A percentile compares a stretch with the other conserved stretches of the same genome.
Evolutionary conservation across 2,888 invertebrate genomes (phyloP).

Genomic region (Tachystola acroxantha): DNA sequence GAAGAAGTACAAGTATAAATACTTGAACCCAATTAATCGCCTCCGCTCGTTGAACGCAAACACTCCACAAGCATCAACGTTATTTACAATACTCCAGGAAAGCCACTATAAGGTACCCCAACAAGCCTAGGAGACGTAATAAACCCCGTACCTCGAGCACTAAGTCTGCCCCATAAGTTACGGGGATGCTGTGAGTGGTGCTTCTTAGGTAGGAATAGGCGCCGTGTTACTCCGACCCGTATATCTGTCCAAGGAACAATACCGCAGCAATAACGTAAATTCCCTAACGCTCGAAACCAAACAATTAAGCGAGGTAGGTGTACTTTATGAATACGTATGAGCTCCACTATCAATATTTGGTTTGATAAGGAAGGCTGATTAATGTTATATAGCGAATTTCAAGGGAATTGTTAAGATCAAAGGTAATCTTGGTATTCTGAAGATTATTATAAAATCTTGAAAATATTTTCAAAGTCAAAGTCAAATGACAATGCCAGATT

Average conservation of each 20-base stretch:
- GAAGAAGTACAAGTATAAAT: too few species aligned
- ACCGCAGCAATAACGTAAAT: slow-evolving; percentile 16
- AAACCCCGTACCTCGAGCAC: slow-evolving; percentile 8
- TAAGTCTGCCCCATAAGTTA: slow-evolving; percentile 27
- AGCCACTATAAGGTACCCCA: slow-evolving; percentile 9
- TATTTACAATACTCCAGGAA: slow-evolving; percentile 3
- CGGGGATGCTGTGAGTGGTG: slow-evolving; percentile 4
- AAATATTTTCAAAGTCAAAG: too few species aligned
- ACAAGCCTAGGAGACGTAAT: slow-evolving; percentile 15
- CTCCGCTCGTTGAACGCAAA: slow-evolving; percentile 1
- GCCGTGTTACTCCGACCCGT: slow-evolving; percentile 16
- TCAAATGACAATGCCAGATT: too few species aligned
- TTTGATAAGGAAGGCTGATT: slow-evolving; percentile 7
- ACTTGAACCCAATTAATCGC: too few species aligned
- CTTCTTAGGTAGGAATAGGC: slow-evolving; percentile 6
- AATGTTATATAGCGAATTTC: too few species aligned
- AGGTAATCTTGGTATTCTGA: too few species aligned
- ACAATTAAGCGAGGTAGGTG: slow-evolving; percentile 16
- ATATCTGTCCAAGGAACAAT: slow-evolving; percentile 27
- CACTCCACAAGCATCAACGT: not conserved
- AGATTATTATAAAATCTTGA: too few species aligned
- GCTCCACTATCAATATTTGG: slow-evolving; percentile 11
- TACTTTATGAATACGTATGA: slow-evolving; percentile 19
- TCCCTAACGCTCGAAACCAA: slow-evolving; percentile 19
- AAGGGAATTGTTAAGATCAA: too few species aligned